These are phyloP conservation scores for Sebastiscus tertius DNA, from an alignment of 2,797 vertebrate species.

Conservation along the genomic window DNA sequence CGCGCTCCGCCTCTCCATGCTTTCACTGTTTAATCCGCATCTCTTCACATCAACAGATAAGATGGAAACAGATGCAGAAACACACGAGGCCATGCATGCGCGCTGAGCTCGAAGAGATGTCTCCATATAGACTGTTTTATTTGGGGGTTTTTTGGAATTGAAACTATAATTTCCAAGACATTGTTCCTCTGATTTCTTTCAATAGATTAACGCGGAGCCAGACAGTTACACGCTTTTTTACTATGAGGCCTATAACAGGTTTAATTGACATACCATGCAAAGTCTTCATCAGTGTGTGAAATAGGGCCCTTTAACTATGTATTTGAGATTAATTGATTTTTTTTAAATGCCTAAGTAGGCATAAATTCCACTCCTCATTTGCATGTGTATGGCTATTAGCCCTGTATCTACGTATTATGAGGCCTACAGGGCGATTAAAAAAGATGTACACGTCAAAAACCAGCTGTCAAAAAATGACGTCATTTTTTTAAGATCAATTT, in stretches of 20 bases:
- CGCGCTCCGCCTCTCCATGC: constrained; percentile 90
- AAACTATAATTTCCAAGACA: constrained; percentile 51
- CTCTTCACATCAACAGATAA: constrained; percentile 92
- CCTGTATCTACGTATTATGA: constrained; percentile 28
- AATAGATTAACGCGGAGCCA: constrained; percentile 59
- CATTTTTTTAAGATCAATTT: background rate
- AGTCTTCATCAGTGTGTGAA: constrained; percentile 72
- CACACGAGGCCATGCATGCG: constrained; percentile 40
- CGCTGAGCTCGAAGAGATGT: constrained; percentile 59
- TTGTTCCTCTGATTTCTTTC: constrained; percentile 53
- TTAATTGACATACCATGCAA: constrained; percentile 67
- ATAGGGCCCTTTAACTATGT: constrained; percentile 64
- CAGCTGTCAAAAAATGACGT: constrained; percentile 51
- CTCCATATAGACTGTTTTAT: constrained; percentile 34
- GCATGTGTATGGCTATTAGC: constrained; percentile 65
- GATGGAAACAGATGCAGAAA: constrained; percentile 87
- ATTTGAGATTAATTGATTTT: constrained; percentile 76
- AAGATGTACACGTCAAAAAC: constrained; percentile 45
- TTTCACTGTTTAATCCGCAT: constrained; percentile 91
- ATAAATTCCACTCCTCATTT: constrained; percentile 61
- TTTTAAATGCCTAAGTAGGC: constrained; percentile 54
- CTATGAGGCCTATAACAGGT: constrained; percentile 61
- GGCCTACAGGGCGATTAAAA: constrained; percentile 47
- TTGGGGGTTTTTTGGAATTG: constrained; percentile 25
- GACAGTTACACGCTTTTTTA: constrained; percentile 50